Base-by-base conservation (phyloP, 23 tunicate genomes). In the Ciona savignyi region DNA sequence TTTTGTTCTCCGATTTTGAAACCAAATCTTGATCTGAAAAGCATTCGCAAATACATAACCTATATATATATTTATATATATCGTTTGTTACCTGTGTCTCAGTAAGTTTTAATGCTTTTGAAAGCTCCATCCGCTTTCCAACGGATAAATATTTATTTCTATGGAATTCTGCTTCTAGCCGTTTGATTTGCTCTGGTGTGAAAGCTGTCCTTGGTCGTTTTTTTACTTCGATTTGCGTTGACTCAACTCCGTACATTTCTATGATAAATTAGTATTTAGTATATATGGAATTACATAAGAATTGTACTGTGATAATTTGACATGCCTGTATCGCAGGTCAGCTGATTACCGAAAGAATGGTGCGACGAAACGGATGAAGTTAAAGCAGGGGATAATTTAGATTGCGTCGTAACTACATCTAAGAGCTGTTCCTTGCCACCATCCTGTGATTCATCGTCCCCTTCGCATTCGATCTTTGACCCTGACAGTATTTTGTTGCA, bases 1-100 rank as follows among this genome's bases (percentile, higher is more conserved):
- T 65, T 95, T 95, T 11, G 99, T 94, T 51, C 99, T 89, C n/a
- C 99, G 89, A 60, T 94, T 94, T 87, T 94, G 99, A 70, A 94
- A 94, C 99, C 99, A 95, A 30, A 95, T 95, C 74, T 95, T 95
- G 71, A 95, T 95, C 99, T 95, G 80, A 62, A 70, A 83, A 35
- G 28, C 25, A 67, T 25, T 77, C 15, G n/a, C n/a, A n/a, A n/a
- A n/a, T n/a, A n/a, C n/a, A n/a, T n/a, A n/a, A n/a, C n/a, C n/a
- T 9, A 42, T 15, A 42, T 9, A 9, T 6, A 9, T 42, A 6
- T 9, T 42, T 42, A 6, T 6, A 42, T 6, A 6, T 42, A 15
- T 15, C 56, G 9, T 42, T 42, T 42, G 15, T 34, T 70, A 95
- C 99, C 90, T 95, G 99, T 0, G 99, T 95, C 77, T 95, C 99